A percentile compares a stretch with the other conserved stretches of the same genome.
Conservation (phyloP, 2,113 vertebrate genomes). For the Larimichthys crocea region DNA sequence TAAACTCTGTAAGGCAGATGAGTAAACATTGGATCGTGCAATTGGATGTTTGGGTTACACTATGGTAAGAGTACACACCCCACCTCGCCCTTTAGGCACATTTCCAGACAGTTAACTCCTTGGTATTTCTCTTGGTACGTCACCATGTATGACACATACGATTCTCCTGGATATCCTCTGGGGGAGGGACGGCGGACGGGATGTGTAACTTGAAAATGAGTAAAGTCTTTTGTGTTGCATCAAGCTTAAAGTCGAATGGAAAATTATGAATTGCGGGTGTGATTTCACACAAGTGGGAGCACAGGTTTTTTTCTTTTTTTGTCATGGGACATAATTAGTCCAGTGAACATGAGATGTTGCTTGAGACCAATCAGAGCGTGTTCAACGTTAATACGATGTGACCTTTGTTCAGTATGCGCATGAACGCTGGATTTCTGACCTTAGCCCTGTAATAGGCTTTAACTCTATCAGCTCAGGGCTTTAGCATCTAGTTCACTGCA, state of each 20-base stretch:
- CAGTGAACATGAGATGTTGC: slow-evolving; percentile 20
- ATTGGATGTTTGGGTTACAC: slow-evolving; percentile 22
- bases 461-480: slow-evolving; percentile 27
- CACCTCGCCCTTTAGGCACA: slow-evolving; percentile 26
- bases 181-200: neutral
- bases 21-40: neutral
- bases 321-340: slow-evolving; percentile 26
- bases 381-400: slow-evolving; percentile 12
- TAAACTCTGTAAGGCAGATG: neutral
- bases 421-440: slow-evolving; percentile 39
- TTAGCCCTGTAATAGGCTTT: slow-evolving; percentile 44
- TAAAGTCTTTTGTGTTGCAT: slow-evolving; percentile 38
- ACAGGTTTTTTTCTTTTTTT: neutral
- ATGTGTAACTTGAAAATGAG: slow-evolving; percentile 45
- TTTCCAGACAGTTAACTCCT: slow-evolving; percentile 52
- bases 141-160: slow-evolving; percentile 61
- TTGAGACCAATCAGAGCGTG: slow-evolving; percentile 22
- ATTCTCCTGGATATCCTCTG: neutral
- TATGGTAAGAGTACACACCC: slow-evolving; percentile 20
- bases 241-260: slow-evolving; percentile 15
- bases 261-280: slow-evolving; percentile 31
- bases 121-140: slow-evolving; percentile 31
- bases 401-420: slow-evolving; percentile 29
- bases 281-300: slow-evolving; percentile 15
- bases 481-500: slow-evolving; percentile 26